Evolutionary conservation across 1,140 invertebrate species (phyloP).

Genomic region (Drosophila hydei): DNA sequence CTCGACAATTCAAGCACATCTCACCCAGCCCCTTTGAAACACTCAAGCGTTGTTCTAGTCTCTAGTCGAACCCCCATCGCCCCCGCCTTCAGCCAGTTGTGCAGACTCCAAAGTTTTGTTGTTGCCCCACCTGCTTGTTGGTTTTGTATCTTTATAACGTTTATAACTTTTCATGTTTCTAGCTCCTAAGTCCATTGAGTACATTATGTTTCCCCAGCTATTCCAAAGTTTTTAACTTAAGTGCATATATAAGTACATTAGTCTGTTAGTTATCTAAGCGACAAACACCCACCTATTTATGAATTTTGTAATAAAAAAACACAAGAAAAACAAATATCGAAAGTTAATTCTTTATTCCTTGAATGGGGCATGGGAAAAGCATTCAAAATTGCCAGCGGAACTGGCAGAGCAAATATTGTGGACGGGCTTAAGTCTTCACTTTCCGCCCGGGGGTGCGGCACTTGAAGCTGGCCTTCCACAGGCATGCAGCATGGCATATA

Average conservation of each 20-base stretch:
- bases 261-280: conserved; percentile 45
- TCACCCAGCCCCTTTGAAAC: neutral
- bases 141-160: conserved; percentile 39
- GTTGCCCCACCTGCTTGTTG: conserved; percentile 50
- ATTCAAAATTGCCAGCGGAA: too few relatives aligned
- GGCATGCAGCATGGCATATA: too few relatives aligned
- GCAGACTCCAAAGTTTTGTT: conserved; percentile 22
- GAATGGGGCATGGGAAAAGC: too few relatives aligned
- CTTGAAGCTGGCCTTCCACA: too few relatives aligned
- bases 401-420: too few relatives aligned
- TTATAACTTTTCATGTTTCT: conserved; percentile 57
- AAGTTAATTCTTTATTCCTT: too few relatives aligned
- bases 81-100: conserved; percentile 8
- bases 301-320: conserved; percentile 61
- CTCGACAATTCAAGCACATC: conserved; percentile 5
- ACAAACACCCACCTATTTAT: conserved; percentile 74
- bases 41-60: conserved; percentile 82
- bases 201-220: conserved; percentile 70
- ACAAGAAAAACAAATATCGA: neutral
- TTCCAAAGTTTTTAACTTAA: conserved; percentile 71
- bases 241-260: conserved; percentile 28
- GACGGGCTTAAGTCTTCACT: too few relatives aligned
- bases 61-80: conserved; percentile 55
- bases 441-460: too few relatives aligned
- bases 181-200: conserved; percentile 39